phyloP scores from a whole-genome alignment of 1,140 invertebrate genomes.

The Cecropterus lyciades region DNA sequence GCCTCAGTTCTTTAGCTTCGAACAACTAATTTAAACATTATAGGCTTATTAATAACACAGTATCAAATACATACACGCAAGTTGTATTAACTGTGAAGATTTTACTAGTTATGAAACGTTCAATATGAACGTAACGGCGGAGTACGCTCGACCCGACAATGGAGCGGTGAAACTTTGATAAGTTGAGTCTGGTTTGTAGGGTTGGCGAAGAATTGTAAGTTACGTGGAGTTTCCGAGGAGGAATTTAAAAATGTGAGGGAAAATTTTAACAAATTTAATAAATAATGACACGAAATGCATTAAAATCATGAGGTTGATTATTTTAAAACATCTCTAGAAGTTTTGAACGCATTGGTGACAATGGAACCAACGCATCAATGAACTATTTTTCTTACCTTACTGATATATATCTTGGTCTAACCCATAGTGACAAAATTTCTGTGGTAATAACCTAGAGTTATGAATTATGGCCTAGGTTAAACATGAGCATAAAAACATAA shows the following conservation, averaged over 20 bases:
- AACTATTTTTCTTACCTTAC: too few relatives aligned
- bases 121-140: conserved; percentile 42
- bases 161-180: conserved; percentile 67
- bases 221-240: not conserved
- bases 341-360: too few relatives aligned
- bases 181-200: conserved; percentile 49
- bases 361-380: too few relatives aligned
- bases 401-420: too few relatives aligned
- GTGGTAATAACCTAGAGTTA: too few relatives aligned
- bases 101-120: conserved; percentile 48
- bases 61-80: conserved; percentile 21
- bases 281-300: too few relatives aligned
- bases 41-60: not conserved
- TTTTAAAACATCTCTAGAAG: too few relatives aligned
- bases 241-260: not conserved
- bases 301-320: too few relatives aligned
- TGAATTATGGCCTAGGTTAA: too few relatives aligned
- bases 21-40: not conserved
- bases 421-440: too few relatives aligned
- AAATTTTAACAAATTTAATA: not conserved
- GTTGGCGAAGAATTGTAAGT: not conserved
- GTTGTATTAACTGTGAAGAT: conserved; percentile 44
- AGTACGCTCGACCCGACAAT: conserved; percentile 46
- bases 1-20: not conserved
- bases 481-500: too few relatives aligned